Conservation (phyloP, 2,113 vertebrate species). For the Scartelaos histophorus region DNA sequence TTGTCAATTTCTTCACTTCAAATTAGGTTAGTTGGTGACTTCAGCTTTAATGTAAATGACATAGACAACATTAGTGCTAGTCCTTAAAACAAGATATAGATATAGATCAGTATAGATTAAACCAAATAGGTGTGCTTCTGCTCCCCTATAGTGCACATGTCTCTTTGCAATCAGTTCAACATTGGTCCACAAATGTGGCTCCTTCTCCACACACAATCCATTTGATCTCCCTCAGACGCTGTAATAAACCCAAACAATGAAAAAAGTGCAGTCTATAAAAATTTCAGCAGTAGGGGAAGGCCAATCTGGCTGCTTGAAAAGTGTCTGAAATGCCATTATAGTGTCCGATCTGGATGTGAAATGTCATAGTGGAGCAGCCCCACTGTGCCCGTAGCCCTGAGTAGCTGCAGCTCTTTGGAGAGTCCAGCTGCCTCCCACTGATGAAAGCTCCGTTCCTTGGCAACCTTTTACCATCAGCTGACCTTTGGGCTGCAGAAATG, state of each 20-base stretch:
- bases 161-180: slow-evolving; percentile 46
- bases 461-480: slow-evolving; percentile 79
- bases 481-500: slow-evolving; percentile 76
- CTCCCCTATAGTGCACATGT: slow-evolving; percentile 19
- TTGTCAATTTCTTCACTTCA: too few relatives aligned
- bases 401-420: slow-evolving; percentile 67
- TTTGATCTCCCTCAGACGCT: slow-evolving; percentile 42
- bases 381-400: slow-evolving; percentile 70
- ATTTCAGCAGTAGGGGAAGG: slow-evolving; percentile 68
- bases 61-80: background rate
- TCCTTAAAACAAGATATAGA: background rate
- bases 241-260: slow-evolving; percentile 61
- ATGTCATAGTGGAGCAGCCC: slow-evolving; percentile 80
- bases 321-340: slow-evolving; percentile 82
- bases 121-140: slow-evolving; percentile 5
- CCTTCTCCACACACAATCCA: slow-evolving; percentile 39
- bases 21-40: background rate
- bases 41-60: background rate
- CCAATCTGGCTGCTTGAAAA: slow-evolving; percentile 77
- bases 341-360: slow-evolving; percentile 83
- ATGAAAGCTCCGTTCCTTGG: slow-evolving; percentile 74
- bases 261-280: slow-evolving; percentile 61
- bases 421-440: slow-evolving; percentile 74
- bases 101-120: background rate
- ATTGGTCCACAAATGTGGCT: slow-evolving; percentile 39